phyloP scores from a whole-genome alignment of 2,888 invertebrate genomes.

The Bruchidius siliquastri region DNA sequence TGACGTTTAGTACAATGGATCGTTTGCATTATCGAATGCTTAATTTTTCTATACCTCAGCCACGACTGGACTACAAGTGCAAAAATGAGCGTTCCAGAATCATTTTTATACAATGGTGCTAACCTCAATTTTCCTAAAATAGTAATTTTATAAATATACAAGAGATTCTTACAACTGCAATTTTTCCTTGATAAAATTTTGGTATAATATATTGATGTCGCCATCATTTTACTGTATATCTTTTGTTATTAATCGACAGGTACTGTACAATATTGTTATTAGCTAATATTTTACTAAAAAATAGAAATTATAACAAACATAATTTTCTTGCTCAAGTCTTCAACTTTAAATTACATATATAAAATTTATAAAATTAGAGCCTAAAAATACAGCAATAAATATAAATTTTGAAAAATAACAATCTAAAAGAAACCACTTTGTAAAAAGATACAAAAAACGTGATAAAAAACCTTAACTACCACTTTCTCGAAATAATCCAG shows the following conservation, averaged over 20 bases:
- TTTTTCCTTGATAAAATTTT: conserved; percentile 14
- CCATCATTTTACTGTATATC: conserved; percentile 13
- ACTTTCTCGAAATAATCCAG: background rate
- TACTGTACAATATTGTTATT: conserved; percentile 33
- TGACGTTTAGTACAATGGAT: no score
- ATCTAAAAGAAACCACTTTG: conserved; percentile 6
- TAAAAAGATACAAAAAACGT: conserved; percentile 4
- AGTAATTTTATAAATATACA: conserved; percentile 23
- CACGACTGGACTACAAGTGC: background rate
- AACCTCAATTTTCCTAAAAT: conserved; percentile 17
- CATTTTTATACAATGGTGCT: conserved; percentile 17
- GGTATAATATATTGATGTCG: conserved; percentile 24
- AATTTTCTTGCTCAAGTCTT: conserved; percentile 16
- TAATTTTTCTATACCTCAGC: no score
- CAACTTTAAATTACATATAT: conserved; percentile 25
- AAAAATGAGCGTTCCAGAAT: background rate
- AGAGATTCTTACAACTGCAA: conserved; percentile 22
- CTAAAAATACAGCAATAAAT: conserved; percentile 25
- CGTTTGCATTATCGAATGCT: no score
- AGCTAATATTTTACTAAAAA: conserved; percentile 18
- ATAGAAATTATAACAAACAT: conserved; percentile 23
- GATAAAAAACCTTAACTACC: background rate
- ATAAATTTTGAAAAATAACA: conserved; percentile 23
- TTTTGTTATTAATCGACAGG: conserved; percentile 25
- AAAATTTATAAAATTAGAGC: conserved; percentile 30